Evolutionary conservation across 2,888 invertebrate species (phyloP).

Genomic region (Fragum fragum): DNA sequence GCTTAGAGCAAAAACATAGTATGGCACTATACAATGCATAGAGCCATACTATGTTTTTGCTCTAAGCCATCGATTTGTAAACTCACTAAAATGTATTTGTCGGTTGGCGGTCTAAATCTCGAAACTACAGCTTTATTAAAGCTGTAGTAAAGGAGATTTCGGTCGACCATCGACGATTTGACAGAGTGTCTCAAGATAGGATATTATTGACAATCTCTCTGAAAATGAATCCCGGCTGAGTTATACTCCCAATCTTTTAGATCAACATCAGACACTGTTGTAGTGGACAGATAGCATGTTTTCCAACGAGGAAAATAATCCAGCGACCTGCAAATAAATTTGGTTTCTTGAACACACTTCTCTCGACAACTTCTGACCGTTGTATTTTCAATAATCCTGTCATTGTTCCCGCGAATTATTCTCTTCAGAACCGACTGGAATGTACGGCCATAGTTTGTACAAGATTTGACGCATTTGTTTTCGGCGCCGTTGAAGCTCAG

Average conservation of each 20-base stretch:
- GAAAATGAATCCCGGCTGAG: constrained; percentile 36
- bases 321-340: constrained; percentile 37
- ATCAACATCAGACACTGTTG: constrained; percentile 16
- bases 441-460: constrained; percentile 33
- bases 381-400: background rate
- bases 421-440: constrained; percentile 32
- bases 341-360: constrained; percentile 88
- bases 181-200: too few relatives aligned
- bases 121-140: too few relatives aligned
- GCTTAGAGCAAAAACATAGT: too few relatives aligned
- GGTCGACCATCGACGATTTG: too few relatives aligned
- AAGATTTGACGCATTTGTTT: constrained; percentile 27
- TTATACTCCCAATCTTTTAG: constrained; percentile 44
- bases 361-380: constrained; percentile 36
- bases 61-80: too few relatives aligned
- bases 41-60: too few relatives aligned
- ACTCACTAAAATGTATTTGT: too few relatives aligned
- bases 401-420: constrained; percentile 40
- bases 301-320: constrained; percentile 46
- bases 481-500: constrained; percentile 36
- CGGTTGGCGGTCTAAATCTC: too few relatives aligned
- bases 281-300: constrained; percentile 46
- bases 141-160: too few relatives aligned
- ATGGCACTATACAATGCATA: too few relatives aligned
- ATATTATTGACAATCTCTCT: constrained; percentile 37